Evolutionary conservation across 2,113 vertebrate species (phyloP).

Genomic region (Mystacornis crossleyi): DNA sequence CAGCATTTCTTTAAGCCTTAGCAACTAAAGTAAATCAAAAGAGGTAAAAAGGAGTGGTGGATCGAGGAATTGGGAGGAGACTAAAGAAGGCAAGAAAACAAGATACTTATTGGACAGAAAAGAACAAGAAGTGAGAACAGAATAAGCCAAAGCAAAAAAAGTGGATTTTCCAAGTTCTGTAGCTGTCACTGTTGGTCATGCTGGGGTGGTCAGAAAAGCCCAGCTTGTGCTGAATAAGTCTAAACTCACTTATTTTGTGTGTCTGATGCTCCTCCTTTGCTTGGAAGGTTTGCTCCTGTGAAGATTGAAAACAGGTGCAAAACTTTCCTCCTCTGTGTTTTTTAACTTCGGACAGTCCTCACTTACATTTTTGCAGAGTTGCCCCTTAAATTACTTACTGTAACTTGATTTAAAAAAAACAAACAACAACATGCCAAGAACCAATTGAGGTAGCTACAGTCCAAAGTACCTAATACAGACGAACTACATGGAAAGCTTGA

Average conservation of each 20-base stretch:
- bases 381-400: neutral
- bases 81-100: neutral
- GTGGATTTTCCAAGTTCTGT: neutral
- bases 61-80: rapidly evolving
- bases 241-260: neutral
- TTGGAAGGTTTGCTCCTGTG: neutral
- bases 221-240: neutral
- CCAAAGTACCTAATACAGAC: neutral
- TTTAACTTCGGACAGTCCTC: neutral
- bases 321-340: neutral
- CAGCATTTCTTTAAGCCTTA: neutral
- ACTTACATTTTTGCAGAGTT: neutral
- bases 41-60: neutral
- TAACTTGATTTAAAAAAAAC: neutral
- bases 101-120: neutral
- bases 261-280: neutral
- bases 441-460: neutral
- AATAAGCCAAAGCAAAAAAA: neutral
- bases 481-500: neutral
- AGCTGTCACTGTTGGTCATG: neutral
- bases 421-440: neutral
- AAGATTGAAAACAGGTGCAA: neutral
- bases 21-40: neutral
- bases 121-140: neutral
- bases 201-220: neutral